Evolutionary conservation across 2,797 vertebrate species (phyloP), one percentile per base, ranked within the genome.

Genomic region (Gallinago solitaria): DNA sequence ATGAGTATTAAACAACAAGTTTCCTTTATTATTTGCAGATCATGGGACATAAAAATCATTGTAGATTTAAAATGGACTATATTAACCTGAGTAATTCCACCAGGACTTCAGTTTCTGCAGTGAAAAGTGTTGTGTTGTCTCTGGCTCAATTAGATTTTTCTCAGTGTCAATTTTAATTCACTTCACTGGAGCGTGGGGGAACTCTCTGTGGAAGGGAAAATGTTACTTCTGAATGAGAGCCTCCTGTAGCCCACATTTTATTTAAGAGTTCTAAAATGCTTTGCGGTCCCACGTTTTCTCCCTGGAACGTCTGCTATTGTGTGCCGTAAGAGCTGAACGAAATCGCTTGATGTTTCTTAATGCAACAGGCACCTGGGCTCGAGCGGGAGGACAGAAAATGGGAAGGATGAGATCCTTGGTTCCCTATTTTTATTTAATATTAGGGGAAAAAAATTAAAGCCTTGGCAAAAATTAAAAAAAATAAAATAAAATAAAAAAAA

Each of bases 81-180:
- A 90, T 97, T 96, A 96, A 96, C 91, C 87, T 11, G 9, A 61
- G 56, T 27, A 87, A 94, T 93, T 95, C 96, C 37, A 0, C 69
- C 1, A 53, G 86, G 96, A 67, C 81, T 82, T 87, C 76, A 73
- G 79, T 87, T 97, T 97, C 92, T 96, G 5, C 93, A 84, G 93
- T 84, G 90, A 90, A 95, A 92, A 94, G 50, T 91, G 92, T 91
- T 96, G 84, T 95, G 95, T 95, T 96, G 83, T 97, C 89, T 93
- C 92, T 95, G 81, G 80, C 91, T 97, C 95, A 96, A 95, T 96
- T 97, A 97, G 94, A 93, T 95, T 95, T 92, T 91, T 86, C 87
- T 93, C 59, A 28, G 68, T 96, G 96, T 97, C 97, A 96, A 74
- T 93, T 97, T 95, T 96, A 96, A 97, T 97, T 96, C 96, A 89